phyloP scores from a whole-genome alignment of 2,888 invertebrate species.

The Bhutanitis thaidina region DNA sequence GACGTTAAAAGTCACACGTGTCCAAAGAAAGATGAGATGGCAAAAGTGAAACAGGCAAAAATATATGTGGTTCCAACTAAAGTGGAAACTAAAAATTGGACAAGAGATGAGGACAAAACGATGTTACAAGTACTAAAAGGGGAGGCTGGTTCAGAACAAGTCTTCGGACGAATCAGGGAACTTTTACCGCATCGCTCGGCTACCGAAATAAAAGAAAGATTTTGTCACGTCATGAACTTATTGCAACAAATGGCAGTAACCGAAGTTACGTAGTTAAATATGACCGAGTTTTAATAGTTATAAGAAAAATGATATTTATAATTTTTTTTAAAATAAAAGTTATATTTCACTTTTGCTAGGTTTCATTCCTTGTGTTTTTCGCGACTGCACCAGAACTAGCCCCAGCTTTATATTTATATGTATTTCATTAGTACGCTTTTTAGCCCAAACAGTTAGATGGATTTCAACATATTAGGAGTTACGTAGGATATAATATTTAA shows the following conservation, averaged over 20 bases:
- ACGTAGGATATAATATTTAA: no score
- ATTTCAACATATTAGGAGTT: no score
- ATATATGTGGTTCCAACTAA: slow-evolving; percentile 22
- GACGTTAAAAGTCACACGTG: slow-evolving; percentile 25
- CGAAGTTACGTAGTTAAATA: slow-evolving; percentile 58
- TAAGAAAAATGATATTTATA: slow-evolving; percentile 58
- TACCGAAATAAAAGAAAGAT: slow-evolving; percentile 81
- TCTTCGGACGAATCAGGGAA: slow-evolving; percentile 79
- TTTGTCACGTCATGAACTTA: slow-evolving; percentile 80
- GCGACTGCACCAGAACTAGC: no score
- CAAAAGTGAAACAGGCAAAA: slow-evolving; percentile 33
- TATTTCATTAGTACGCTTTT: no score
- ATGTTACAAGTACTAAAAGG: slow-evolving; percentile 88
- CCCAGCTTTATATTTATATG: no score
- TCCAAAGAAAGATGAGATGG: slow-evolving; percentile 16
- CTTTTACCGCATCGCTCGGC: slow-evolving; percentile 77
- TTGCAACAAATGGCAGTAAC: slow-evolving; percentile 81
- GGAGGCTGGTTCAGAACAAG: slow-evolving; percentile 82
- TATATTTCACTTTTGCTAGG: slow-evolving; percentile 34
- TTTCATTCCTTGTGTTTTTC: no score
- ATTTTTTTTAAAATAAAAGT: slow-evolving; percentile 58
- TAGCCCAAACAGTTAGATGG: no score
- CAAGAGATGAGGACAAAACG: slow-evolving; percentile 89
- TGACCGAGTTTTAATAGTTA: slow-evolving; percentile 38
- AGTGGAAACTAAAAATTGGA: slow-evolving; percentile 77